Percentiles rank a stretch among this genome's conserved stretches.
phyloP scores from a whole-genome alignment of 2,888 invertebrate genomes.

The Drosophila pseudotalamancana region DNA sequence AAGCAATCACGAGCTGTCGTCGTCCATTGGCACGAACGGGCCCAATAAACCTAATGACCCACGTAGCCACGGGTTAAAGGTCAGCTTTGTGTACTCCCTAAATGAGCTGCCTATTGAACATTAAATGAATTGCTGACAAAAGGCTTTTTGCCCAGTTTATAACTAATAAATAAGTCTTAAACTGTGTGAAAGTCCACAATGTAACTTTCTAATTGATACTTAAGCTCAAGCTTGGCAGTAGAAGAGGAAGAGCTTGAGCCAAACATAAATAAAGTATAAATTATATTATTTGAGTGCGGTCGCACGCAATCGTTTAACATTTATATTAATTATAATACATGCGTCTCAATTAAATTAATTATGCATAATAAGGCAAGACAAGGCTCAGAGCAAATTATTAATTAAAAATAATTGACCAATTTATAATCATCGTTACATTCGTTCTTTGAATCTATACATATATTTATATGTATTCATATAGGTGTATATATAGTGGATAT shows the following conservation, averaged over 20 bases:
- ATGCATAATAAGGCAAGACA: not conserved
- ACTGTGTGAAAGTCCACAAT: not conserved
- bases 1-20: not conserved
- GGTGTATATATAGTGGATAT: too few species aligned
- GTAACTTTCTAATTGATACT: not conserved
- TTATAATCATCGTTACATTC: not conserved
- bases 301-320: not conserved
- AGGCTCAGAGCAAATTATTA: too few species aligned
- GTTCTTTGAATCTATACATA: too few species aligned
- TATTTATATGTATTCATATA: too few species aligned
- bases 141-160: too few species aligned
- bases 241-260: too few species aligned
- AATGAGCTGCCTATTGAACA: not conserved
- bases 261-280: not conserved
- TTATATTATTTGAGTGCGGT: not conserved
- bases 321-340: not conserved
- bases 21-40: not conserved
- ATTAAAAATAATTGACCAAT: not conserved
- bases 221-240: not conserved
- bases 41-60: conserved; percentile 41
- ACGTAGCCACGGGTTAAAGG: conserved; percentile 24
- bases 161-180: not conserved
- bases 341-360: not conserved
- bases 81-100: conserved; percentile 18
- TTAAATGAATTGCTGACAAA: not conserved